Base-by-base conservation (phyloP, 2,888 invertebrate species). In the Hemaris fuciformis region DNA sequence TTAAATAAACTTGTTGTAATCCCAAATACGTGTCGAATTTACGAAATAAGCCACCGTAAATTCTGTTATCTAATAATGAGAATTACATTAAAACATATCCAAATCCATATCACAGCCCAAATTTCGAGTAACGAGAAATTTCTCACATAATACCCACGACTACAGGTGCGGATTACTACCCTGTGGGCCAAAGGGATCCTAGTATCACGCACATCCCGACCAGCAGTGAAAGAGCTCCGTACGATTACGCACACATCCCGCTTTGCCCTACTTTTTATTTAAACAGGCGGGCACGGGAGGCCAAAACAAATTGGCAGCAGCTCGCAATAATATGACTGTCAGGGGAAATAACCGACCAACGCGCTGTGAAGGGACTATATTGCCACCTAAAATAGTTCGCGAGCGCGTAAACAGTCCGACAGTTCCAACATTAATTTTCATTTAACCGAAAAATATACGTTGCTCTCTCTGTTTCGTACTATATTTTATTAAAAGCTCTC, bases 121-220 rank as follows among this genome's bases (percentile, higher is more conserved):
- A 67, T 78, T 77, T 80, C 79, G 76, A 84, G 81, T 83, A 79
- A 79, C 80, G 81, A 81, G 79, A 83, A 88, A 85, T 85, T 85
- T 87, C 84, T 84, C 87, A 86, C 85, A 86, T 85, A 87, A 88
- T 88, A 88, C 84, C 83, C 74, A 79, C 70, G 85, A 82, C 78
- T 88, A 87, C 89, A 89, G 89, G 88, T 89, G 89, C 88, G 88
- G 88, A 87, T 88, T 88, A 89, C 85, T 77, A 77, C 81, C 82
- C 82, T 81, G 79, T 72, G 81, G 87, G 83, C 81, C 75, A 78
- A 75, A 75, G 79, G 79, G 81, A 80, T 84, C 84, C 83, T 83
- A 80, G 80, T 85, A 85, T 84, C 82, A 79, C 81, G 76, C 79
- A 77, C 70, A 76, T 77, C 74, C 71, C 67, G 71, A 73, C 88